A percentile compares a stretch with the other conserved stretches of the same genome.
These are phyloP conservation scores for Rhorus exstirpatorius DNA, from an alignment of 2,888 invertebrate species.

Conservation along the genomic window DNA sequence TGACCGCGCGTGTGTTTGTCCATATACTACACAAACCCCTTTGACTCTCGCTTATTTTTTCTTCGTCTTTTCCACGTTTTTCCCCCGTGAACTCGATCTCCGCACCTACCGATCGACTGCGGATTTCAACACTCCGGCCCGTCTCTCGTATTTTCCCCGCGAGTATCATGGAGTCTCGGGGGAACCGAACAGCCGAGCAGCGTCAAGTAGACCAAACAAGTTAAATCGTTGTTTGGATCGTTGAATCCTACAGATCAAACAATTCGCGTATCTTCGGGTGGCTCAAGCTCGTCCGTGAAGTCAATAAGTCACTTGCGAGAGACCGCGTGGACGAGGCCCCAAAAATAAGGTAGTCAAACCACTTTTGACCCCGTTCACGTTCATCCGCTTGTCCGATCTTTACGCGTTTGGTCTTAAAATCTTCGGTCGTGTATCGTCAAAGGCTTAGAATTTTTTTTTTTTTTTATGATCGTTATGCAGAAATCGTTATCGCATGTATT, in stretches of 20 bases:
- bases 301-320: constrained; percentile 59
- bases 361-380: neutral
- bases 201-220: constrained; percentile 54
- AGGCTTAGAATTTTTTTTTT: no score
- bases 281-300: constrained; percentile 9
- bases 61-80: constrained; percentile 30
- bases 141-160: neutral
- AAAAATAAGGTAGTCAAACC: neutral
- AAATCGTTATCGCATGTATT: no score
- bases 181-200: constrained; percentile 56
- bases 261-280: constrained; percentile 10
- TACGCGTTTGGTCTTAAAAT: no score
- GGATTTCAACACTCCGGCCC: neutral
- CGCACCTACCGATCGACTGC: neutral
- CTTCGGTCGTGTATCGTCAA: no score
- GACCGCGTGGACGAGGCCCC: neutral
- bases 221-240: constrained; percentile 8
- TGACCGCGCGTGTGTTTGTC: constrained; percentile 55
- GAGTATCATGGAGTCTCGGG: constrained; percentile 52
- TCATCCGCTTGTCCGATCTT: no score
- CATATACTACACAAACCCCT: constrained; percentile 12
- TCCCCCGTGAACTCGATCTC: constrained; percentile 21
- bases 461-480: no score
- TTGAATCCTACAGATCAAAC: neutral
- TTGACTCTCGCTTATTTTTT: neutral